Percentiles rank a stretch among this genome's conserved stretches.
These are phyloP conservation scores for Macaria notata DNA, from an alignment of 2,888 invertebrate genomes.

Conservation along the genomic window DNA sequence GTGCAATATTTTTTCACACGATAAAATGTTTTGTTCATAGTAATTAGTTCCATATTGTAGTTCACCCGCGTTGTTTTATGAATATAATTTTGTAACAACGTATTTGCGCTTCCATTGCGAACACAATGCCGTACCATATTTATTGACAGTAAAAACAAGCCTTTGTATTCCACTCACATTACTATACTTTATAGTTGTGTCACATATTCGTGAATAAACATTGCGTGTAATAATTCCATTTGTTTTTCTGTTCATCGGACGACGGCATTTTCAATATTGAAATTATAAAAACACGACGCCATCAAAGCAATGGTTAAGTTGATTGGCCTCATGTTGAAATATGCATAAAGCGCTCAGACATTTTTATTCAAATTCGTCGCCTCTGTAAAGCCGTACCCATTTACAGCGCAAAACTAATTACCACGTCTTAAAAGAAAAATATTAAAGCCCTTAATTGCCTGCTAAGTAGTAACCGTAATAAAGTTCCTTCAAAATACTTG, in stretches of 20 bases:
- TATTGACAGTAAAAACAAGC: constrained; percentile 42
- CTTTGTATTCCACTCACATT: constrained; percentile 10
- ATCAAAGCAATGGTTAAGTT: no score
- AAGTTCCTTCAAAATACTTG: constrained; percentile 55
- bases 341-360: no score
- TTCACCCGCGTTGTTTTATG: constrained; percentile 3
- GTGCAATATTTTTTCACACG: no score
- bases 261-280: not conserved
- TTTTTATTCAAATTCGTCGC: not conserved
- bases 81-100: constrained; percentile 9
- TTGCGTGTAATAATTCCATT: constrained; percentile 8
- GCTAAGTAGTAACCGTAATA: constrained; percentile 50
- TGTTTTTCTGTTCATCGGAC: constrained; percentile 1
- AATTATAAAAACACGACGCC: not conserved
- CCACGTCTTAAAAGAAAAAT: constrained; percentile 45
- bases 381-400: constrained; percentile 7
- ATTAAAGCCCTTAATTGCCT: constrained; percentile 52
- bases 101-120: constrained; percentile 19
- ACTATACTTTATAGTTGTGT: constrained; percentile 8
- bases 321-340: no score
- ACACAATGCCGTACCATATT: constrained; percentile 45
- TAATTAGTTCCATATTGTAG: no score
- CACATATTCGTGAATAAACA: constrained; percentile 9
- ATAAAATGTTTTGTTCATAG: no score
- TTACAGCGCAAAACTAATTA: constrained; percentile 43